Conservation (phyloP, 2,797 vertebrate species). For the Salmo trutta region DNA sequence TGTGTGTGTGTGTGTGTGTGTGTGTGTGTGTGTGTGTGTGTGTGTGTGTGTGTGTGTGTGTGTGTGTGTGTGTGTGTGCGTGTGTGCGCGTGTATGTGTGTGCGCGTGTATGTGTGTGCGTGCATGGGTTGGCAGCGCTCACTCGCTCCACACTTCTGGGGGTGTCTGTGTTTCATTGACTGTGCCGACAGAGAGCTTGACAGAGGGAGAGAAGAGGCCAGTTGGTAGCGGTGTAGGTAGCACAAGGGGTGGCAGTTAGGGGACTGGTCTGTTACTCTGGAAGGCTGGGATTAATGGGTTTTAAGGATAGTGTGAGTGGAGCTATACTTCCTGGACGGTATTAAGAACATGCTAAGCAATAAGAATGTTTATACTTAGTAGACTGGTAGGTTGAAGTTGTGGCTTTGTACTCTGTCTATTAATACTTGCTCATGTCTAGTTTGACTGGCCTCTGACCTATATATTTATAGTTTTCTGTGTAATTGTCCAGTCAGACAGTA, state of each 20-base stretch:
- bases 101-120: no score
- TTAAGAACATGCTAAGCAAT: neutral
- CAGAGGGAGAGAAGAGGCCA: neutral
- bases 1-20: conserved; percentile 16
- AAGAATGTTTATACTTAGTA: neutral
- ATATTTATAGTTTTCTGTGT: neutral
- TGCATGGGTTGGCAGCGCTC: conserved; percentile 7
- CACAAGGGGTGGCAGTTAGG: neutral
- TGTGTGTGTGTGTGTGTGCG: conserved; percentile 21
- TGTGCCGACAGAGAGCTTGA: neutral
- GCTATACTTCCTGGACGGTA: neutral
- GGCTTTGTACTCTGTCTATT: no score
- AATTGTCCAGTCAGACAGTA: neutral
- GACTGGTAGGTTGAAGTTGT: neutral
- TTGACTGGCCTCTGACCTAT: neutral
- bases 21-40: conserved; percentile 26
- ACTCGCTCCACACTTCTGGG: neutral
- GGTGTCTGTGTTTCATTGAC: conserved; percentile 14
- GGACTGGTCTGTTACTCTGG: neutral
- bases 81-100: neutral
- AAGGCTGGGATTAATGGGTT: neutral
- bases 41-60: conserved; percentile 25
- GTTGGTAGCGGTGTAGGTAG: neutral
- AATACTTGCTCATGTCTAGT: neutral
- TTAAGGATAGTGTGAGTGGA: neutral